Conservation (phyloP, 2,797 vertebrate genomes). For the Linurgus olivaceus region DNA sequence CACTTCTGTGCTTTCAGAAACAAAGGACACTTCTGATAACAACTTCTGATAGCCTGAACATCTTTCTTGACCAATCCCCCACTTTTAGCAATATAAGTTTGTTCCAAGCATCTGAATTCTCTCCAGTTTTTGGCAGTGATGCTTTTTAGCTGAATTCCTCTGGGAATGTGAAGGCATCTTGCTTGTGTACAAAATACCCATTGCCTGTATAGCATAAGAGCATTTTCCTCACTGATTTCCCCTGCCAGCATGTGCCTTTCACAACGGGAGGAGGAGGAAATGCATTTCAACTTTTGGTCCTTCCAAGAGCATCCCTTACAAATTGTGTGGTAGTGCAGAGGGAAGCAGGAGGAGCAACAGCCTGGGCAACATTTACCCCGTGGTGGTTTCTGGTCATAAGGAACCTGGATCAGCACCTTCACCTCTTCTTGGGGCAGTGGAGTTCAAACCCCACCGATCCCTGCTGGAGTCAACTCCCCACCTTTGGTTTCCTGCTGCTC, state of each 20-base stretch:
- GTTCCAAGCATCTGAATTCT: background rate
- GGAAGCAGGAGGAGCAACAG: background rate
- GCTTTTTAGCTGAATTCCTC: background rate
- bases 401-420: background rate
- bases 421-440: background rate
- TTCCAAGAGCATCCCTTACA: background rate
- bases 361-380: background rate
- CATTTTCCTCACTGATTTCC: background rate
- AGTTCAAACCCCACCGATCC: background rate
- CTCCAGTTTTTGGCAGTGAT: background rate
- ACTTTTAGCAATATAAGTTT: background rate
- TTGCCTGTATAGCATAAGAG: background rate
- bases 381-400: background rate
- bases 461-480: accelerated
- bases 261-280: background rate
- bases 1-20: background rate
- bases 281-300: background rate
- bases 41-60: background rate
- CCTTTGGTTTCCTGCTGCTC: background rate
- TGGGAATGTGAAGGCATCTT: background rate
- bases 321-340: background rate
- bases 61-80: background rate
- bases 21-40: background rate
- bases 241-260: background rate
- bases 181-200: background rate